Percentiles rank a stretch among this genome's conserved stretches.
Evolutionary conservation across 2,113 vertebrate genomes (phyloP).

Genomic region (Amazona vittata): DNA sequence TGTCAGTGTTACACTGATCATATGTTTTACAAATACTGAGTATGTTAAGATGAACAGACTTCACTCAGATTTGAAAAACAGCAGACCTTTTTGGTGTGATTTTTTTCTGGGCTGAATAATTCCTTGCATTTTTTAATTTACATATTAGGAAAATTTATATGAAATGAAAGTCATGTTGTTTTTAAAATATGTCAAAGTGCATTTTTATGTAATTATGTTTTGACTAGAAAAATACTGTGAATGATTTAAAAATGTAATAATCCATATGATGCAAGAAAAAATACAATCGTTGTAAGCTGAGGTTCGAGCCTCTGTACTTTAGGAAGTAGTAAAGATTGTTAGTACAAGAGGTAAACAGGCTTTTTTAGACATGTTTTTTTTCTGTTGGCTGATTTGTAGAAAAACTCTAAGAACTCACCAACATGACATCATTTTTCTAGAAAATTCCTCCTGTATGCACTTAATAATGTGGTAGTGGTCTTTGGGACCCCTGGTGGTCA

Average conservation of each 20-base stretch:
- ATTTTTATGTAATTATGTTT: neutral
- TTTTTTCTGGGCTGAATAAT: neutral
- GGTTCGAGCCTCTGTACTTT: neutral
- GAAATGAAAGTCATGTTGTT: neutral
- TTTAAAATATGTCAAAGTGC: neutral
- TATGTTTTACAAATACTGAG: neutral
- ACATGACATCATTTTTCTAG: neutral
- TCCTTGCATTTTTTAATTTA: neutral
- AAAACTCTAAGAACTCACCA: neutral
- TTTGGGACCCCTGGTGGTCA: neutral
- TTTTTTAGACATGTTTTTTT: neutral
- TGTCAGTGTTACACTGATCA: fast-evolving
- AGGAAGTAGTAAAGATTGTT: neutral
- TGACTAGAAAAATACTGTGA: neutral
- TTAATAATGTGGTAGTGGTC: neutral
- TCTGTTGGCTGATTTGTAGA: neutral
- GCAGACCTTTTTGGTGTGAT: neutral
- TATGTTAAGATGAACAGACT: neutral
- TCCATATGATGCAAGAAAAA: neutral
- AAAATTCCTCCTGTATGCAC: neutral
- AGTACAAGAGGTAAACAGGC: neutral
- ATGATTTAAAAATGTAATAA: neutral
- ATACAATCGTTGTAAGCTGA: neutral
- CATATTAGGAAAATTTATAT: neutral
- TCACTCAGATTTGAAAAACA: neutral